These are phyloP conservation scores for Margarornis squamiger DNA, from an alignment of 2,797 vertebrate species.

Conservation along the genomic window DNA sequence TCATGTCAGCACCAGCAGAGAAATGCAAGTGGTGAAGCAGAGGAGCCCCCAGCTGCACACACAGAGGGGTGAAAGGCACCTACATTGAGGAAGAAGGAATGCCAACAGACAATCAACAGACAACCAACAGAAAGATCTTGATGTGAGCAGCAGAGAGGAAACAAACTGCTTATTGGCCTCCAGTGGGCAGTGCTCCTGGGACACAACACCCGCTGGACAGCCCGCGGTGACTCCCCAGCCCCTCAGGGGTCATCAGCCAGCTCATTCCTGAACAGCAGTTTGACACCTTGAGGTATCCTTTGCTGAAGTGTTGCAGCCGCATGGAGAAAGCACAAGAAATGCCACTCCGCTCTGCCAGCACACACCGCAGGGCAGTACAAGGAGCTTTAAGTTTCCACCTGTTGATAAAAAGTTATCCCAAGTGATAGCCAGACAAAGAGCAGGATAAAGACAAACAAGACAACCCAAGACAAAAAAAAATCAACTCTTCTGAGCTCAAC, in stretches of 20 bases:
- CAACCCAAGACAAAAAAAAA: not conserved
- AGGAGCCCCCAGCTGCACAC: not conserved
- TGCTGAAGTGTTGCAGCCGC: not conserved
- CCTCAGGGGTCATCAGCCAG: not conserved
- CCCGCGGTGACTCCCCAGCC: rapidly evolving
- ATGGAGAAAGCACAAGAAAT: not conserved
- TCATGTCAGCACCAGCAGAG: rapidly evolving
- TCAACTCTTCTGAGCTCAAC: not conserved
- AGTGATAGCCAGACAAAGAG: not conserved
- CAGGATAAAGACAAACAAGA: not conserved
- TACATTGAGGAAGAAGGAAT: not conserved
- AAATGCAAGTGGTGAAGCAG: not conserved
- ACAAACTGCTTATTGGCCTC: not conserved
- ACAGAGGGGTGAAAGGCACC: not conserved
- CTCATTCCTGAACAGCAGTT: not conserved
- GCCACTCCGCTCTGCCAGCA: not conserved
- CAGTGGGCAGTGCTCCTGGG: not conserved
- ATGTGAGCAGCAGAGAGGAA: not conserved
- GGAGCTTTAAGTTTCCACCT: not conserved
- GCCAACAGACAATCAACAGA: not conserved
- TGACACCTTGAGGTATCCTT: not conserved
- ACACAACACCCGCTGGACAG: not conserved
- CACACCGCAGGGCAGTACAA: rapidly evolving
- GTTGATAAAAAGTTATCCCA: not conserved
- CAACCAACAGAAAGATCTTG: not conserved